Evolutionary conservation across 92 coral and sea anemone species (phyloP), one percentile per base, ranked within the genome.

Genomic region (Desmophyllum pertusum): DNA sequence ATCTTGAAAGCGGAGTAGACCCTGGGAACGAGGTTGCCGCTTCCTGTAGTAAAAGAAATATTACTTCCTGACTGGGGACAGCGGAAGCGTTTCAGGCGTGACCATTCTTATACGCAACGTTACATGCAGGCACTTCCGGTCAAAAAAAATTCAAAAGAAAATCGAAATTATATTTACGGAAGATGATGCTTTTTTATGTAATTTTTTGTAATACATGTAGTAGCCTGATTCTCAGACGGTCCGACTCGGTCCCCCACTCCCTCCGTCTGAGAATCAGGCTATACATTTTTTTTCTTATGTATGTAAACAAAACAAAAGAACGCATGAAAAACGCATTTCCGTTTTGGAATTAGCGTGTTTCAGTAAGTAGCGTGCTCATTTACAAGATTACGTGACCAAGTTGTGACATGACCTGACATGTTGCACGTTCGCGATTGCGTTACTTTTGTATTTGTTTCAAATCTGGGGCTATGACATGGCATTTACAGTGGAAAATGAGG

Each of bases 361-460:
- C 83, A 43, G 70, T 37, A 27, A 6, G n/a, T 64, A 73, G 64
- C 72, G 31, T 13, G 39, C 51, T 36, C 67, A 11, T 13, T 39
- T 6, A 5, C 18, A 18, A 4, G 27, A 55, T 19, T 21, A 23
- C 63, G 65, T 59, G 30, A 9, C 65, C n/a, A n/a, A 25, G 5
- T 17, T 33, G 65, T 59, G 11, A 57, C 33, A 10, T 5, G 1
- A 38, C 9, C 10, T 72, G 53, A 72, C 77, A 17, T 14, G 10
- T 6, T 68, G 35, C 77, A 72, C 77, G 77, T 72, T 72, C 39
- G 35, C 36, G 71, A 82, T 72, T 55, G 79, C 72, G 71, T 72
- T 33, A 77, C 30, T 48, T 33, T 37, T 11, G n/a, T 65, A 21
- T 19, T 33, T 14, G 43, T 67, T 50, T 40, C 25, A 33, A 8